phyloP scores from a whole-genome alignment of 2,888 invertebrate species.

The Drosophila anomalata region DNA sequence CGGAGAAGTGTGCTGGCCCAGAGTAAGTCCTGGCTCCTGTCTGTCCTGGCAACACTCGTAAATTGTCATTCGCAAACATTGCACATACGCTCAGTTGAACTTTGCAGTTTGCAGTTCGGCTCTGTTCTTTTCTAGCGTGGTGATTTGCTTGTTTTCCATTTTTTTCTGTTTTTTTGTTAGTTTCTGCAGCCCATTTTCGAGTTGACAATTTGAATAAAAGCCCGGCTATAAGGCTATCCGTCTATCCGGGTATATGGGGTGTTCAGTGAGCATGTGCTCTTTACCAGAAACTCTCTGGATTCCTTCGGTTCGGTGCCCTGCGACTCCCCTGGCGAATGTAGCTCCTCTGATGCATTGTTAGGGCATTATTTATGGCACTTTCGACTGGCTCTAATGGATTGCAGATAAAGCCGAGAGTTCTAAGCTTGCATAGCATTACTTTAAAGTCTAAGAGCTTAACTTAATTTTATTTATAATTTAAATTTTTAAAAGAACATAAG shows the following conservation, averaged over 20 bases:
- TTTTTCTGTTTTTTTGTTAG: conserved; percentile 5
- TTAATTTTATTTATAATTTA: background rate
- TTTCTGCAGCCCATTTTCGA: conserved; percentile 28
- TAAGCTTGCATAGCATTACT: conserved; percentile 8
- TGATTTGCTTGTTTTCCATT: conserved; percentile 26
- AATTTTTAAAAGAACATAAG: background rate
- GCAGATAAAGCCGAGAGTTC: conserved; percentile 26
- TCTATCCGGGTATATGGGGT: conserved; percentile 2
- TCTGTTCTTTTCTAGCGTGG: conserved; percentile 35
- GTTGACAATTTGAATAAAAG: conserved; percentile 76
- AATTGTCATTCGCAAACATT: conserved; percentile 75
- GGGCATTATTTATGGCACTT: conserved; percentile 39
- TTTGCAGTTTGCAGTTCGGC: conserved; percentile 66
- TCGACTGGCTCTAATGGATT: conserved; percentile 41
- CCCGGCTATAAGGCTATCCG: conserved; percentile 20
- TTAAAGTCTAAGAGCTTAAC: background rate
- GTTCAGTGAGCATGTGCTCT: conserved; percentile 60
- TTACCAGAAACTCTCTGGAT: conserved; percentile 20
- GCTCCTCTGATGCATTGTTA: conserved; percentile 32
- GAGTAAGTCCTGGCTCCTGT: conserved; percentile 10
- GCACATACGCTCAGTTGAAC: conserved; percentile 75
- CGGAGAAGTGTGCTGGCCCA: conserved; percentile 18
- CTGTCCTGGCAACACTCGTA: conserved; percentile 38
- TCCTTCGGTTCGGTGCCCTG: conserved; percentile 2
- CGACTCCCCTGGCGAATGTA: conserved; percentile 17